Percentiles rank a stretch among this genome's conserved stretches.
These are phyloP conservation scores for Drosophila simulans DNA, from an alignment of 1,140 invertebrate genomes.

Conservation along the genomic window DNA sequence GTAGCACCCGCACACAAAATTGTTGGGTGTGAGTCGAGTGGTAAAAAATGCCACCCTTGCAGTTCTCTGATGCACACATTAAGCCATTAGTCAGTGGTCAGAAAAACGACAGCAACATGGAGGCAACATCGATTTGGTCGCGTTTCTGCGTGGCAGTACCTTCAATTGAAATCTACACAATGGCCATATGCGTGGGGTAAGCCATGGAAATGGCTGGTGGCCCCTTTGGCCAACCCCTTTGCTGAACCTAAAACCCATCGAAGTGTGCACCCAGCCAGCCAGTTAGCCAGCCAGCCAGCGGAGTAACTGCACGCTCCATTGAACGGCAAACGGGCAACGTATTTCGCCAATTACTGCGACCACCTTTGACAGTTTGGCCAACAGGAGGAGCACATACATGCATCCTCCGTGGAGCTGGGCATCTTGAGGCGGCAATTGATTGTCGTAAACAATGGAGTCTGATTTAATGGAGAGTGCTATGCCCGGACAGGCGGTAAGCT, in stretches of 20 bases:
- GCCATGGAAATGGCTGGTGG: constrained; percentile 40
- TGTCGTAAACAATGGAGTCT: constrained; percentile 60
- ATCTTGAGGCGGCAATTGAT: constrained; percentile 74
- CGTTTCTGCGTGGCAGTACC: constrained; percentile 36
- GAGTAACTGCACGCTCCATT: constrained; percentile 60
- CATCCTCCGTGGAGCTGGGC: neutral
- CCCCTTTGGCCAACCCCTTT: neutral
- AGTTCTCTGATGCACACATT: constrained; percentile 37
- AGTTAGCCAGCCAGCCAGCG: constrained; percentile 6
- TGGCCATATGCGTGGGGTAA: constrained; percentile 69
- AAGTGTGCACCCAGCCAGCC: constrained; percentile 44
- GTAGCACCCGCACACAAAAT: no score
- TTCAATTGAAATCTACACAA: constrained; percentile 72
- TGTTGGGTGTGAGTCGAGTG: no score
- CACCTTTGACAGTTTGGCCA: constrained; percentile 37
- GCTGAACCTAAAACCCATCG: constrained; percentile 56
- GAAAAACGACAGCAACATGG: constrained; percentile 27
- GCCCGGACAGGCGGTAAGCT: constrained; percentile 31
- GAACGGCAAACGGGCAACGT: constrained; percentile 52
- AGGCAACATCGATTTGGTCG: constrained; percentile 50
- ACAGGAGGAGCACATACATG: neutral
- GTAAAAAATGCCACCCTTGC: no score
- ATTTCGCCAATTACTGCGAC: constrained; percentile 72
- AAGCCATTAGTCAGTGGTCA: constrained; percentile 66
- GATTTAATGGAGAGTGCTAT: constrained; percentile 60